These are phyloP conservation scores for Cerceris ruficornis DNA, from an alignment of 2,888 invertebrate species.

Conservation along the genomic window DNA sequence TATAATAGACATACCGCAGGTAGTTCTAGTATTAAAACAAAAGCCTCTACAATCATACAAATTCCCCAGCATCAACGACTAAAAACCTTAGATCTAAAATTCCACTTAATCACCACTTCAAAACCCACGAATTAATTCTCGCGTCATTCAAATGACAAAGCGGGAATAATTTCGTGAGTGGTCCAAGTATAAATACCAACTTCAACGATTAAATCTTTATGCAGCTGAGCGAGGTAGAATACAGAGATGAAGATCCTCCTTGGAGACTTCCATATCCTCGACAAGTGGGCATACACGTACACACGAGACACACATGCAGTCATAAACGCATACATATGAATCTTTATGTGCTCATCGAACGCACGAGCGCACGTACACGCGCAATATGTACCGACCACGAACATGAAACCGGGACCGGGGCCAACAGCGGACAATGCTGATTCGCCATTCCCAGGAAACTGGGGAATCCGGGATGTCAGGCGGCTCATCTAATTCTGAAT, in stretches of 20 bases:
- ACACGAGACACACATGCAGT: not conserved
- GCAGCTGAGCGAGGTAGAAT: not conserved
- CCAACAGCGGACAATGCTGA: constrained; percentile 50
- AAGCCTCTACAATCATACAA: not conserved
- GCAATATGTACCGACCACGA: constrained; percentile 45
- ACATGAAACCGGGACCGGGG: constrained; percentile 26
- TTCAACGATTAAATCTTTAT: constrained; percentile 8
- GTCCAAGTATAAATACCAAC: not conserved
- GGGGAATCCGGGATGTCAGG: constrained; percentile 66
- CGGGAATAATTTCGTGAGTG: constrained; percentile 5
- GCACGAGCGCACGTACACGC: constrained; percentile 47
- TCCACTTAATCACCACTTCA: too few species aligned
- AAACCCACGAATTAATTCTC: not conserved
- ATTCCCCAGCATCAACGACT: not conserved
- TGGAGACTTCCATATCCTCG: constrained; percentile 8
- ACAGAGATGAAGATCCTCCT: not conserved
- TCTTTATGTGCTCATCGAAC: constrained; percentile 37
- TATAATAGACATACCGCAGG: not conserved
- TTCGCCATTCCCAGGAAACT: constrained; percentile 54
- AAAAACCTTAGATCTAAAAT: not conserved
- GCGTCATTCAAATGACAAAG: not conserved
- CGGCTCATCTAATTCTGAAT: constrained; percentile 70
- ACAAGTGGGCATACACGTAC: constrained; percentile 3
- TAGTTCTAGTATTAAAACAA: too few species aligned
- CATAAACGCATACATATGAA: constrained; percentile 5